A percentile compares a stretch with the other conserved stretches of the same genome.
These are phyloP conservation scores for Pecten maximus DNA, from an alignment of 2,888 invertebrate species.

Conservation along the genomic window DNA sequence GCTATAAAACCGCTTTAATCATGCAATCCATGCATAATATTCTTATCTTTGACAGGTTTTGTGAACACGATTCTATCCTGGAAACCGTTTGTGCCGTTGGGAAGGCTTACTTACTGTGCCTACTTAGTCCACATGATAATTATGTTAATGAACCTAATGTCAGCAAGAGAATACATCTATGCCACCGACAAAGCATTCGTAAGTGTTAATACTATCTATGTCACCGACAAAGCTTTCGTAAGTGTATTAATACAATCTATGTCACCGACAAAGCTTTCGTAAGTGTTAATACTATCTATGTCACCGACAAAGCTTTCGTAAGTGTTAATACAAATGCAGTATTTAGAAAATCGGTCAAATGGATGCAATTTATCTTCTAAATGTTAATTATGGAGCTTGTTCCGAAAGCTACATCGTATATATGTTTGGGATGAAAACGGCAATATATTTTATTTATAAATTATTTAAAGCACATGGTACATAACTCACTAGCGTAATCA, in stretches of 20 bases:
- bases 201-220: constrained; percentile 56
- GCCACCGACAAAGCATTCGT: constrained; percentile 60
- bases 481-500: too few species aligned
- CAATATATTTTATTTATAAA: too few species aligned
- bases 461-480: too few species aligned
- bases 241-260: constrained; percentile 57
- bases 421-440: too few species aligned
- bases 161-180: constrained; percentile 56
- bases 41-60: not conserved
- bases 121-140: constrained; percentile 86
- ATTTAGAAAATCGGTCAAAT: too few species aligned
- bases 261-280: constrained; percentile 55
- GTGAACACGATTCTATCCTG: not conserved
- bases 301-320: too few species aligned
- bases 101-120: constrained; percentile 86
- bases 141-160: constrained; percentile 63
- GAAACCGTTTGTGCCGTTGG: not conserved
- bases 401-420: too few species aligned
- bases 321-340: constrained; percentile 55
- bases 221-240: constrained; percentile 59
- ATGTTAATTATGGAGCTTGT: too few species aligned
- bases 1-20: too few species aligned
- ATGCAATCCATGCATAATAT: not conserved
- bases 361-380: too few species aligned
- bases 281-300: too few species aligned